A percentile compares a stretch with the other conserved stretches of the same genome.
Conservation (phyloP, 64 coral and sea anemone species). For the Montipora capricornis region DNA sequence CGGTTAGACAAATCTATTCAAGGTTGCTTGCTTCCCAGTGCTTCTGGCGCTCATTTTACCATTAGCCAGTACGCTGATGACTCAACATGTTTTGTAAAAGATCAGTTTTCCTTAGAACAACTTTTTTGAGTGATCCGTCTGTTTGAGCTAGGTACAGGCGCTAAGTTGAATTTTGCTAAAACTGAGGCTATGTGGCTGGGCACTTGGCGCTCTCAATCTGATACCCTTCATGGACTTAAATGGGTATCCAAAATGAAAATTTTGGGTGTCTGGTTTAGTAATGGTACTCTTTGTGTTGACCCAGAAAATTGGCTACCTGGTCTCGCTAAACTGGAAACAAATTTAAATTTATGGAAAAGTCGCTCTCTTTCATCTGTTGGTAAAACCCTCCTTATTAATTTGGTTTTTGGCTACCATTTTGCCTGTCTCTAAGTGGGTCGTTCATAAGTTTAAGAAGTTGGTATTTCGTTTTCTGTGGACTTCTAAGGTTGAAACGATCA, state of each 20-base stretch:
- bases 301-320: neutral
- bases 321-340: neutral
- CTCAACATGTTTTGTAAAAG: slow-evolving; percentile 38
- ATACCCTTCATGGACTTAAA: neutral
- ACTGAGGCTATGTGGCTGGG: slow-evolving; percentile 61
- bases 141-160: slow-evolving; percentile 3
- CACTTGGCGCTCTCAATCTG: neutral
- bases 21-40: neutral
- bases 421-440: neutral
- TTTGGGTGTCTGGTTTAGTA: slow-evolving; percentile 10
- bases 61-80: slow-evolving; percentile 54
- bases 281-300: neutral
- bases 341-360: slow-evolving; percentile 18
- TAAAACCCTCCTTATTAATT: neutral
- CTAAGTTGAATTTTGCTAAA: slow-evolving; percentile 34
- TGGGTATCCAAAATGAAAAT: slow-evolving; percentile 56
- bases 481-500: neutral
- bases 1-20: neutral
- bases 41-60: slow-evolving; percentile 5
- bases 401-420: neutral
- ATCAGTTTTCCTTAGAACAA: neutral
- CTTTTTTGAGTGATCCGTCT: neutral
- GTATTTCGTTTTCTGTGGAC: slow-evolving; percentile 2
- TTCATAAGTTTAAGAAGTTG: neutral
- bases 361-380: neutral